Percentiles rank a stretch among this genome's conserved stretches.
Evolutionary conservation across 2,797 vertebrate species (phyloP).

Genomic region (Sebastes glaucus): DNA sequence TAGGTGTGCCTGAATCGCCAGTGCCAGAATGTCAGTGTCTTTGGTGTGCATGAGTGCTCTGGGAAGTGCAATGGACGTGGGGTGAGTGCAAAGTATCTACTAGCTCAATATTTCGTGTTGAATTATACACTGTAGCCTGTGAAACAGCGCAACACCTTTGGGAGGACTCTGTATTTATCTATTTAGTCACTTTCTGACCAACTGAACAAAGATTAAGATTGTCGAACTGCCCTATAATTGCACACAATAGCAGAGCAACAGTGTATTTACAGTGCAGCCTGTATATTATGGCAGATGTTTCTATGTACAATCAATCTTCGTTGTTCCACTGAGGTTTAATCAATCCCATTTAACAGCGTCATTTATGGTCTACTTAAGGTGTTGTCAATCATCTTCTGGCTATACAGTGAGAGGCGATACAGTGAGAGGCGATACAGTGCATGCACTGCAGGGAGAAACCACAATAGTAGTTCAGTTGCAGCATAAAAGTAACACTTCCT

Average conservation of each 20-base stretch:
- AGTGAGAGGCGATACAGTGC: background rate
- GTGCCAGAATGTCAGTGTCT: constrained; percentile 94
- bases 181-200: constrained; percentile 32
- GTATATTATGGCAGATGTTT: constrained; percentile 38
- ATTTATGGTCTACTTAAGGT: constrained; percentile 47
- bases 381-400: constrained; percentile 45
- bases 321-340: constrained; percentile 56
- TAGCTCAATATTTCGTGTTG: constrained; percentile 33
- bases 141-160: constrained; percentile 12
- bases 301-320: constrained; percentile 45
- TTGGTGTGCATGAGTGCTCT: constrained; percentile 90
- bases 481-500: background rate
- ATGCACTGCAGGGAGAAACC: background rate
- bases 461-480: background rate
- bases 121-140: constrained; percentile 39
- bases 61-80: constrained; percentile 91
- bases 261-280: constrained; percentile 23
- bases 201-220: constrained; percentile 1
- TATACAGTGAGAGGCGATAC: background rate
- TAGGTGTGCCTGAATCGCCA: constrained; percentile 95
- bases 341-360: constrained; percentile 47
- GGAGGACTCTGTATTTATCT: constrained; percentile 29
- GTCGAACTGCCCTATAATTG: constrained; percentile 13
- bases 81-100: constrained; percentile 82
- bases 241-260: constrained; percentile 11